Percentiles rank a stretch among this genome's conserved stretches.
Evolutionary conservation across 2,113 vertebrate species (phyloP).

Genomic region (Actinemys pallida): DNA sequence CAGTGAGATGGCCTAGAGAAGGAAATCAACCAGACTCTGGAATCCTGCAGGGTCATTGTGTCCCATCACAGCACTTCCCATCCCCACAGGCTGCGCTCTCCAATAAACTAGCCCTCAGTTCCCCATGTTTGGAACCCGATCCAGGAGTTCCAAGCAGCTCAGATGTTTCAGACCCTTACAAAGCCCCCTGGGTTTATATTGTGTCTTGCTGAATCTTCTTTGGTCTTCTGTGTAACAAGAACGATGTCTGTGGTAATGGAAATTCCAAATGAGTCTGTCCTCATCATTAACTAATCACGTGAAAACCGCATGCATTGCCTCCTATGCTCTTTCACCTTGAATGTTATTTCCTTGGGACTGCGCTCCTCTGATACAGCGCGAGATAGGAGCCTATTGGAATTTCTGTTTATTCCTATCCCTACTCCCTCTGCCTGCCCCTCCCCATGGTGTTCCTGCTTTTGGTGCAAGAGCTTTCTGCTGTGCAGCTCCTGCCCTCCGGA

Average conservation of each 20-base stretch:
- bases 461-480: background rate
- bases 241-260: background rate
- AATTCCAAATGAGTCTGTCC: background rate
- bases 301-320: background rate
- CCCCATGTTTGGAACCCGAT: background rate
- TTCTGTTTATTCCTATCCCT: background rate
- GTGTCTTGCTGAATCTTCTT: background rate
- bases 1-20: background rate
- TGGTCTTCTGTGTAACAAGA: background rate
- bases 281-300: background rate
- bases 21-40: background rate
- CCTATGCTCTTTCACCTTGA: background rate
- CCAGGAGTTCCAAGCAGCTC: background rate
- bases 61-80: background rate
- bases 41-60: background rate
- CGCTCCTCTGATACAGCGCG: background rate
- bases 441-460: background rate
- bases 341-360: background rate
- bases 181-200: accelerated
- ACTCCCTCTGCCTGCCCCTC: background rate
- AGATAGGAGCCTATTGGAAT: background rate
- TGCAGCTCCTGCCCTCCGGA: background rate
- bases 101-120: accelerated
- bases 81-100: background rate
- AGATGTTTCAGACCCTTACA: background rate